phyloP scores from a whole-genome alignment of 2,113 vertebrate species.

The Salvelinus fontinalis region DNA sequence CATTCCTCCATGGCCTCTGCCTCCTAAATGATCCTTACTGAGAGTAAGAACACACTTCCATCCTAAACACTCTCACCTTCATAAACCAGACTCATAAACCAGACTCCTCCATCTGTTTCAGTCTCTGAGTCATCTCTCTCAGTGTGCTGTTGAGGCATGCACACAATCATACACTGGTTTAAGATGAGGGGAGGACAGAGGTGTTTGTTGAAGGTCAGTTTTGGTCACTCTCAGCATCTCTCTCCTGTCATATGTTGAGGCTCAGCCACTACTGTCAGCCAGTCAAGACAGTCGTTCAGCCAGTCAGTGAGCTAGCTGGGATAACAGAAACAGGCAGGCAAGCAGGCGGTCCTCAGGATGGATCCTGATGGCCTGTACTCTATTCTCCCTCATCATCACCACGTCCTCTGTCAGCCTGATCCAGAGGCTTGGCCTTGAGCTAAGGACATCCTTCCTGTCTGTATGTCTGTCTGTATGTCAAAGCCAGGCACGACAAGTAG shows the following conservation, averaged over 20 bases:
- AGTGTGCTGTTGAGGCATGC: neutral
- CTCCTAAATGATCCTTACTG: constrained; percentile 12
- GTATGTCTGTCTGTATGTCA: constrained; percentile 53
- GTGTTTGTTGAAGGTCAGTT: neutral
- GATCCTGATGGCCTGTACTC: constrained; percentile 33
- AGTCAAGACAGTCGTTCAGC: neutral
- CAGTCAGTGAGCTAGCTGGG: neutral
- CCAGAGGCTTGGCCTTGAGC: constrained; percentile 37
- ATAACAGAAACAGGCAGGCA: neutral
- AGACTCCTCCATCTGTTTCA: neutral
- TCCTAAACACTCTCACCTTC: neutral
- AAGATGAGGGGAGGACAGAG: neutral
- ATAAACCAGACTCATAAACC: neutral
- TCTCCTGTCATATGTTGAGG: neutral
- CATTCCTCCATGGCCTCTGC: constrained; percentile 4
- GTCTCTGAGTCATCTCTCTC: neutral
- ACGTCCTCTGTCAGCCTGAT: constrained; percentile 40
- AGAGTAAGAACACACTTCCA: neutral
- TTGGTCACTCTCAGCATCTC: neutral
- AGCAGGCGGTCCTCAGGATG: constrained; percentile 36
- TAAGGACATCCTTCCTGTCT: constrained; percentile 58
- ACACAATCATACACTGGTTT: neutral
- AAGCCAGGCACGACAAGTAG: constrained; percentile 53
- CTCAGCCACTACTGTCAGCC: neutral
- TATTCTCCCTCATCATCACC: constrained; percentile 56